Percentiles rank a stretch among this genome's conserved stretches.
phyloP scores from a whole-genome alignment of 2,888 invertebrate species.

The Azorinus chamasolen region DNA sequence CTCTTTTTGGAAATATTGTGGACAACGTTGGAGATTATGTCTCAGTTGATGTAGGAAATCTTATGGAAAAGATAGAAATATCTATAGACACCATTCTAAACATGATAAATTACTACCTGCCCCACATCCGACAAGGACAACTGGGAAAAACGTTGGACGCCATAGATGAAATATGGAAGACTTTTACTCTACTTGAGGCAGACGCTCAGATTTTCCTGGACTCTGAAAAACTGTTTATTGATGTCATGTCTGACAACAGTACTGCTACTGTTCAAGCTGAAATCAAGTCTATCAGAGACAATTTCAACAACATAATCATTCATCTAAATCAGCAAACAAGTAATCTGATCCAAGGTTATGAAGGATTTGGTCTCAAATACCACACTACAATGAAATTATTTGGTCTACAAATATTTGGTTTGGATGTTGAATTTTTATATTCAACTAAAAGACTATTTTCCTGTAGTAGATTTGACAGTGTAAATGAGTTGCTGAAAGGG shows the following conservation, averaged over 20 bases:
- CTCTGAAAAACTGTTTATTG: too few species aligned
- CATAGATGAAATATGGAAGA: constrained; percentile 10
- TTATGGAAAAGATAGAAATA: too few species aligned
- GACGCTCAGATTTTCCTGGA: too few species aligned
- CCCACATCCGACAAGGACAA: too few species aligned
- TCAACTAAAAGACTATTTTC: constrained; percentile 27
- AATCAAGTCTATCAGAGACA: constrained; percentile 2
- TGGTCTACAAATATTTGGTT: constrained; percentile 25
- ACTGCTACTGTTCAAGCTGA: constrained; percentile 9
- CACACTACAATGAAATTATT: constrained; percentile 2
- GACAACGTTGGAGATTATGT: too few species aligned
- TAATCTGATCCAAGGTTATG: background rate
- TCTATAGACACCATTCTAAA: too few species aligned
- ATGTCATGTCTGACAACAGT: too few species aligned
- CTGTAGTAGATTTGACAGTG: constrained; percentile 18
- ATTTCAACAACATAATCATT: background rate
- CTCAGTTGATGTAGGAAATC: too few species aligned
- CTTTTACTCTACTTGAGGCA: too few species aligned
- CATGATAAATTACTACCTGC: too few species aligned
- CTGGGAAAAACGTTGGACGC: too few species aligned
- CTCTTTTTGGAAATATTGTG: too few species aligned
- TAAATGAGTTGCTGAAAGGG: constrained; percentile 39
- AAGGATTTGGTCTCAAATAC: constrained; percentile 48
- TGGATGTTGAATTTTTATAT: constrained; percentile 53
- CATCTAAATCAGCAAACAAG: constrained; percentile 5